These are phyloP conservation scores for Agonopterix arenella DNA, from an alignment of 2,888 invertebrate species.

Conservation along the genomic window DNA sequence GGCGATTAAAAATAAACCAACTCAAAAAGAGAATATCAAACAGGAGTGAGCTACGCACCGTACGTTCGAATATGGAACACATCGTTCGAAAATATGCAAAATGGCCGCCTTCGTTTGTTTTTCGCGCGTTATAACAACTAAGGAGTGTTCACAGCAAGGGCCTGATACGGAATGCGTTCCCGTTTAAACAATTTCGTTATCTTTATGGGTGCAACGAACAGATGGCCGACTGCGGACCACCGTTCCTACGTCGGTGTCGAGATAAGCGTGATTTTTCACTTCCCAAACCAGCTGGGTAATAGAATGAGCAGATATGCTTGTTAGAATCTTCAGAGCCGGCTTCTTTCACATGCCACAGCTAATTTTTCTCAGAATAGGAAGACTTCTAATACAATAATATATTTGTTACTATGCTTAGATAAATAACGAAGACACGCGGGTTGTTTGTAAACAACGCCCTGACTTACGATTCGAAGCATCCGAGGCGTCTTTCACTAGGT, in stretches of 20 bases:
- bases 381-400: slow-evolving; percentile 14
- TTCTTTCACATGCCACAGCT: slow-evolving; percentile 51
- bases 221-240: slow-evolving; percentile 65
- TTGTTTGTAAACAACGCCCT: slow-evolving; percentile 63
- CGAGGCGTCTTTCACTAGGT: slow-evolving; percentile 31
- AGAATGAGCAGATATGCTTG: slow-evolving; percentile 57
- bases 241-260: slow-evolving; percentile 57
- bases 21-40: slow-evolving; percentile 68
- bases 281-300: slow-evolving; percentile 68
- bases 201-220: slow-evolving; percentile 76
- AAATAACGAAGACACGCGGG: slow-evolving; percentile 17
- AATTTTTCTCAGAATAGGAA: slow-evolving; percentile 52
- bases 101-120: slow-evolving; percentile 52
- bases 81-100: slow-evolving; percentile 68
- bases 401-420: slow-evolving; percentile 14
- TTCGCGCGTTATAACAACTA: slow-evolving; percentile 58
- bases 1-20: slow-evolving; percentile 75
- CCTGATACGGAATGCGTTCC: slow-evolving; percentile 60
- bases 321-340: slow-evolving; percentile 48
- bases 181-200: slow-evolving; percentile 67
- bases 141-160: slow-evolving; percentile 53
- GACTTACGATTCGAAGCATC: slow-evolving; percentile 34
- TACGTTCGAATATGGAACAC: slow-evolving; percentile 73
- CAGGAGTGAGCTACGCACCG: slow-evolving; percentile 62
- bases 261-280: slow-evolving; percentile 75